phyloP scores from a whole-genome alignment of 2,888 invertebrate genomes.

The Phortica magna region DNA sequence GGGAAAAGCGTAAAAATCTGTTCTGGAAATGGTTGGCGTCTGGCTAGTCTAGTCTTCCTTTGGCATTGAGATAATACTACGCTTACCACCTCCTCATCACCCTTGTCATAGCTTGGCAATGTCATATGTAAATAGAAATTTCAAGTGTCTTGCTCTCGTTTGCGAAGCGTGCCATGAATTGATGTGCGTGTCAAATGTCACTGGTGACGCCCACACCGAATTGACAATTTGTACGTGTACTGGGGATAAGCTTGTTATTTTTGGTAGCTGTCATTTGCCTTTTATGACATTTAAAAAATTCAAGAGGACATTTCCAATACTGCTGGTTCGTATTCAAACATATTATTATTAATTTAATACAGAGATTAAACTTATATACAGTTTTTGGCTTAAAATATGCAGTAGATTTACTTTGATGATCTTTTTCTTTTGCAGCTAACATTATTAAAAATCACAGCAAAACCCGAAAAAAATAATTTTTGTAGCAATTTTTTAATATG shows the following conservation, averaged over 20 bases:
- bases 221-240: neutral
- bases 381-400: no score
- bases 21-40: conserved; percentile 39
- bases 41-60: neutral
- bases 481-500: no score
- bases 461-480: no score
- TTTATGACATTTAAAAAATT: neutral
- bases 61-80: neutral
- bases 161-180: conserved; percentile 31
- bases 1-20: conserved; percentile 41
- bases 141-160: conserved; percentile 17
- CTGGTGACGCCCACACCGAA: conserved; percentile 19
- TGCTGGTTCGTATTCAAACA: no score
- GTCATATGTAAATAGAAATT: conserved; percentile 25
- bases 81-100: conserved; percentile 28
- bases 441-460: no score
- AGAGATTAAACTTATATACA: no score
- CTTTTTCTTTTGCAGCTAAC: no score
- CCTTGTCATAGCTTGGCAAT: neutral
- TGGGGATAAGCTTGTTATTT: conserved; percentile 22
- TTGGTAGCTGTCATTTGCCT: conserved; percentile 17
- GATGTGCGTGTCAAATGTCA: conserved; percentile 38
- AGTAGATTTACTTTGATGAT: no score
- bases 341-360: no score
- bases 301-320: neutral